Conservation (phyloP, 2,888 invertebrate species). For the Ochlodes sylvanus region DNA sequence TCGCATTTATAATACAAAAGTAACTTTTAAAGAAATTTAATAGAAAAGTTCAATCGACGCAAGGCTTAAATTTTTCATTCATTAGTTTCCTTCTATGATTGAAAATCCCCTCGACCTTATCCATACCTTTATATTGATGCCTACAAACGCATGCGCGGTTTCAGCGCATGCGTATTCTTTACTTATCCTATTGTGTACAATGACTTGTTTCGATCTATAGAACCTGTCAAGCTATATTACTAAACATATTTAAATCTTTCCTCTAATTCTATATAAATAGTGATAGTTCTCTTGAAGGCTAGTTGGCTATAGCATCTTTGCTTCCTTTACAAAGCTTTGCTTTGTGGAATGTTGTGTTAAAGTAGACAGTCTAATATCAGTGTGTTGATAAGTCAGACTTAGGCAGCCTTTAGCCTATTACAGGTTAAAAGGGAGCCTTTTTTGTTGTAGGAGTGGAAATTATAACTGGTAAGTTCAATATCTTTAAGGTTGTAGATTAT, state of each 20-base stretch:
- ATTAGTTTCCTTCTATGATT: constrained; percentile 72
- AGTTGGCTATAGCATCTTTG: constrained; percentile 2
- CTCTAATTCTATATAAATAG: background rate
- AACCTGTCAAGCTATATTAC: constrained; percentile 70
- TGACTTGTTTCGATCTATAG: constrained; percentile 60
- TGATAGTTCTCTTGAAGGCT: background rate
- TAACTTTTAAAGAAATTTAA: too few species aligned
- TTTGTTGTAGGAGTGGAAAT: constrained; percentile 48
- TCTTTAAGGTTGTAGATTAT: constrained; percentile 47
- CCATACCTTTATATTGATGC: constrained; percentile 70
- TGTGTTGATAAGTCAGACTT: background rate
- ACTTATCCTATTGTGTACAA: constrained; percentile 63
- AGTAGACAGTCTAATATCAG: background rate
- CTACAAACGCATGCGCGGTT: constrained; percentile 63
- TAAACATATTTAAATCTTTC: constrained; percentile 55
- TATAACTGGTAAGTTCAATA: constrained; percentile 70
- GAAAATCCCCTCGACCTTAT: constrained; percentile 59
- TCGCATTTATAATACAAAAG: too few species aligned
- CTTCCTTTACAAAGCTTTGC: background rate
- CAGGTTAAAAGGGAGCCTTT: constrained; percentile 17
- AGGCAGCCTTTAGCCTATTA: background rate
- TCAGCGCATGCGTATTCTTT: constrained; percentile 49
- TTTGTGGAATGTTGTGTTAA: background rate
- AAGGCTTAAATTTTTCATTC: constrained; percentile 58
- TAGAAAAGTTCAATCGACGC: too few species aligned